A percentile compares a stretch with the other conserved stretches of the same genome.
Conservation (phyloP, 2,888 invertebrate genomes). For the Steinernema hermaphroditum region DNA sequence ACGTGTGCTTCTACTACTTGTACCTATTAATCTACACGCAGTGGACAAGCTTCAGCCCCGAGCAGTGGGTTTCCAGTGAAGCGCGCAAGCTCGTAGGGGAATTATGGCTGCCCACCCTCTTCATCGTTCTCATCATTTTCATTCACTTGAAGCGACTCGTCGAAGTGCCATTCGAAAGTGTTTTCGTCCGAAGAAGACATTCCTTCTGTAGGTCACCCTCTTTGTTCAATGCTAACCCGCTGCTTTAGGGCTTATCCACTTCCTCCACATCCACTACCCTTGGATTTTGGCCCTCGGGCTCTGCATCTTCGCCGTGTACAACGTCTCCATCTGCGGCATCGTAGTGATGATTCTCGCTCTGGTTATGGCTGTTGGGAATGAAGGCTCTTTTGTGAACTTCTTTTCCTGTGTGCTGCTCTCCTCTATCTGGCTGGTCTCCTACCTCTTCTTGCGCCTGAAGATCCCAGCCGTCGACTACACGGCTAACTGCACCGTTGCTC, state of each 20-base stretch:
- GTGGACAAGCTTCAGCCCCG: not conserved
- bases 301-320: constrained; percentile 19
- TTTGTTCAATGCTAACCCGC: not conserved
- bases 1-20: constrained; percentile 27
- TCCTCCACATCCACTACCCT: not conserved
- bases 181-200: not conserved
- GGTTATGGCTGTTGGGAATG: constrained; percentile 12
- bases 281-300: constrained; percentile 6
- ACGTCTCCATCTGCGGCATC: constrained; percentile 1
- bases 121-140: constrained; percentile 26
- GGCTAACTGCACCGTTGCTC: not conserved
- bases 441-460: constrained; percentile 5
- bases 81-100: not conserved
- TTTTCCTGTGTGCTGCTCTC: constrained; percentile 12
- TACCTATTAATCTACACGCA: constrained; percentile 18
- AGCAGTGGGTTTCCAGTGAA: constrained; percentile 20
- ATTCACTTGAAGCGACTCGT: constrained; percentile 26
- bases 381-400: constrained; percentile 14
- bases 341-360: not conserved
- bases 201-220: not conserved
- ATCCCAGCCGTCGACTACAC: not conserved
- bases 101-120: constrained; percentile 18
- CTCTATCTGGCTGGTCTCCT: constrained; percentile 3
- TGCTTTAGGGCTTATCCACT: constrained; percentile 11
- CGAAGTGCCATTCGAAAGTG: constrained; percentile 9